Evolutionary conservation across 30 jellyfish, hydroid and myxozoan genomes (phyloP).

Genomic region (Pseudorhiza aurosa): DNA sequence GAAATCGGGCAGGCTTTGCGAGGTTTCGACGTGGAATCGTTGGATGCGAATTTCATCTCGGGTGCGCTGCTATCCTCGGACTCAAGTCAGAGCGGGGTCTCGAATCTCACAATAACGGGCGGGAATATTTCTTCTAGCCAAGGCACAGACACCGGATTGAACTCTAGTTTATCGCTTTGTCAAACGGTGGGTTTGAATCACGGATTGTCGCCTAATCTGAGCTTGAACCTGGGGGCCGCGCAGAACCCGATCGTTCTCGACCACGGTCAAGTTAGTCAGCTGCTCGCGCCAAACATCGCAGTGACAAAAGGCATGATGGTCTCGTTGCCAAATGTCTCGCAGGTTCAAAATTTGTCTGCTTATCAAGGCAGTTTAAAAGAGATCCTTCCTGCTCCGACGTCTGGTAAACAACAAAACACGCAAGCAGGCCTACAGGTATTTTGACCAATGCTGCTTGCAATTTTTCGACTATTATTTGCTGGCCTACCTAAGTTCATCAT

Average conservation of each 20-base stretch:
- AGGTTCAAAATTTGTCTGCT: conserved; percentile 45
- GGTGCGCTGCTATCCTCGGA: conserved; percentile 44
- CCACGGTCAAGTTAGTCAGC: conserved; percentile 38
- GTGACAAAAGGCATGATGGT: conserved; percentile 95
- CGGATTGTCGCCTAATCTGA: conserved; percentile 14
- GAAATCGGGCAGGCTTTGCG: conserved; percentile 59
- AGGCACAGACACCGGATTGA: conserved; percentile 25
- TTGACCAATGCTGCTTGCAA: background rate
- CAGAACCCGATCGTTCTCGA: conserved; percentile 45
- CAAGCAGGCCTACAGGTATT: conserved; percentile 51
- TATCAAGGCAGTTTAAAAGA: conserved; percentile 63
- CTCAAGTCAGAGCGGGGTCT: conserved; percentile 34
- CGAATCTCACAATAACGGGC: conserved; percentile 48
- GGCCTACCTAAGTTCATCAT: too few species aligned
- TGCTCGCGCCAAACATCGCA: conserved; percentile 90
- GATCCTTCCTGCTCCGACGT: conserved; percentile 62
- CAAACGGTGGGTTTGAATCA: conserved; percentile 66
- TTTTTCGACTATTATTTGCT: too few species aligned
- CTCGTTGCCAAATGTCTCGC: conserved; percentile 80
- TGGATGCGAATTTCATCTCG: conserved; percentile 45
- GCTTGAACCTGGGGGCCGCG: conserved; percentile 12
- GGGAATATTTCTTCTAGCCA: conserved; percentile 48
- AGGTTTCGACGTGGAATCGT: conserved; percentile 53
- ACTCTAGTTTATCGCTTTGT: conserved; percentile 77
- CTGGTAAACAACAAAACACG: conserved; percentile 16